Percentiles rank a stretch among this genome's conserved stretches.
Evolutionary conservation across 2,113 vertebrate genomes (phyloP).

Genomic region (Columba livia): DNA sequence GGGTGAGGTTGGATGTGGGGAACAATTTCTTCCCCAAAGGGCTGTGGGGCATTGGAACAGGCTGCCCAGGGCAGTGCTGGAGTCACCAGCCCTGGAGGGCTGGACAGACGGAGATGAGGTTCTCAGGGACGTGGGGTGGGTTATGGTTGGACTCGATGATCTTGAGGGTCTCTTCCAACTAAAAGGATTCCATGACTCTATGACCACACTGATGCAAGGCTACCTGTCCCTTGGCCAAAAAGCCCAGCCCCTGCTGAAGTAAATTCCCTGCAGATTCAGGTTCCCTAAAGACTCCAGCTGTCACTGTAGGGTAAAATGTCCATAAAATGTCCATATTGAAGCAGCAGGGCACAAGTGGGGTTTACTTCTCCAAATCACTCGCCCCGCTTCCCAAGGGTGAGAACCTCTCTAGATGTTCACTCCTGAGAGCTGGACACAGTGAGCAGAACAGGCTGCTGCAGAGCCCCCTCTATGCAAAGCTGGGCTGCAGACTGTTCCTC

Average conservation of each 20-base stretch:
- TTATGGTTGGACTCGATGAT: too few species aligned
- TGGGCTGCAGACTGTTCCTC: not conserved
- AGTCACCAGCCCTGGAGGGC: too few species aligned
- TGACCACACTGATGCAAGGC: not conserved
- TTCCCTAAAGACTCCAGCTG: not conserved
- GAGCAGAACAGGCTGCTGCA: not conserved
- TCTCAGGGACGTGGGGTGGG: too few species aligned
- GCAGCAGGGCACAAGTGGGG: accelerated
- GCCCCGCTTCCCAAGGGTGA: too few species aligned
- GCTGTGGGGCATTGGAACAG: too few species aligned
- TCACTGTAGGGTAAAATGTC: not conserved
- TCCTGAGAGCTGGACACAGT: accelerated
- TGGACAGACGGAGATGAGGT: too few species aligned
- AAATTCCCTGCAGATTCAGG: not conserved
- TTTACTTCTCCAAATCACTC: not conserved
- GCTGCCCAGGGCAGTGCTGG: too few species aligned
- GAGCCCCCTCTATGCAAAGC: not conserved
- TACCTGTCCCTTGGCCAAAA: not conserved
- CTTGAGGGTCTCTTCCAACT: too few species aligned
- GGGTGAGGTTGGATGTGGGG: too few species aligned
- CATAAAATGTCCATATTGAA: not conserved
- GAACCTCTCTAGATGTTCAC: not conserved
- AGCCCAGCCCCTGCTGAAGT: not conserved
- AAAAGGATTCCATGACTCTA: too few species aligned
- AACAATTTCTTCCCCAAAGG: too few species aligned